Percentiles rank a stretch among this genome's conserved stretches.
Conservation (phyloP, 2,113 vertebrate species). For the Mesitornis unicolor region DNA sequence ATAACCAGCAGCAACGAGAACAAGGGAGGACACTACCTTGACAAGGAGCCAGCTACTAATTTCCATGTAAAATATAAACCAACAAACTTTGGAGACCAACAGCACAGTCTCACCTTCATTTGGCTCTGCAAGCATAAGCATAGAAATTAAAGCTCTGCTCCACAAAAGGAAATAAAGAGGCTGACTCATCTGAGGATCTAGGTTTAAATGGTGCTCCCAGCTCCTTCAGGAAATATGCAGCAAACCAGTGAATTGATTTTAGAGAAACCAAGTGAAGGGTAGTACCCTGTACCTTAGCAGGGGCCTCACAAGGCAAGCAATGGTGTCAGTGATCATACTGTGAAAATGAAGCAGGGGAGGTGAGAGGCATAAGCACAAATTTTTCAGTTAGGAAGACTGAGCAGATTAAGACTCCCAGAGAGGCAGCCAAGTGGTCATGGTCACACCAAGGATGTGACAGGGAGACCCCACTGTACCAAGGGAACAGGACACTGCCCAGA, state of each 20-base stretch:
- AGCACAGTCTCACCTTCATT: not conserved
- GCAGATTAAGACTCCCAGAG: not conserved
- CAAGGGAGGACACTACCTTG: not conserved
- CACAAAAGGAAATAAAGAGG: not conserved
- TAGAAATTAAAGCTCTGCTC: not conserved
- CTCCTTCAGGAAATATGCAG: not conserved
- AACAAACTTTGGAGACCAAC: not conserved
- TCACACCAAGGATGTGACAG: not conserved
- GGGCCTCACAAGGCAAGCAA: not conserved
- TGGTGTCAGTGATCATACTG: fast-evolving
- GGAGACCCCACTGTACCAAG: not conserved
- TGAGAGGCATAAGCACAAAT: not conserved
- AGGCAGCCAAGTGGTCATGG: fast-evolving
- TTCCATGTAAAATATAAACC: not conserved
- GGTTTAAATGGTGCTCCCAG: not conserved
- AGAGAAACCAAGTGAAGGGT: not conserved
- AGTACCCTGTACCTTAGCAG: not conserved
- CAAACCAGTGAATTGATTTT: fast-evolving
- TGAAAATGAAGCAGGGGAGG: not conserved
- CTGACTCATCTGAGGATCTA: not conserved
- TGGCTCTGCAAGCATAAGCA: fast-evolving
- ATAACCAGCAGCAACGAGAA: not conserved
- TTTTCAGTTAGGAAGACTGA: not conserved
- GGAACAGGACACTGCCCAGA: not conserved
- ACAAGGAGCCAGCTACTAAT: not conserved